These are phyloP conservation scores for Zeuzera pyrina DNA, from an alignment of 2,888 invertebrate genomes.

Conservation along the genomic window DNA sequence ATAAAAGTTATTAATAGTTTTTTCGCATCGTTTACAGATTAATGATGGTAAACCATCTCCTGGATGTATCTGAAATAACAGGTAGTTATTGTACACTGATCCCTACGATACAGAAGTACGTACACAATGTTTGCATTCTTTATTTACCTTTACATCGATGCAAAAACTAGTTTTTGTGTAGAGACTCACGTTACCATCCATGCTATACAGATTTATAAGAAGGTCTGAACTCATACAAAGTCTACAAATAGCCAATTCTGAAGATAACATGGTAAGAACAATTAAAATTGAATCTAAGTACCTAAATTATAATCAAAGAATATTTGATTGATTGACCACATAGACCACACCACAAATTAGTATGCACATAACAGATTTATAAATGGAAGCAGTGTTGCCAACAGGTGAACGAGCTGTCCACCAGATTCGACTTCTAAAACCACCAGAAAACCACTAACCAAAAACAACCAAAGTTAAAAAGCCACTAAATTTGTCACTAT, in stretches of 20 bases:
- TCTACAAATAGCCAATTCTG: conserved; percentile 17
- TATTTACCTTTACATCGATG: conserved; percentile 16
- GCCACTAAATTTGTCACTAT: no score
- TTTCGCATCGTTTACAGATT: conserved; percentile 24
- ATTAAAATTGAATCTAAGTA: no score
- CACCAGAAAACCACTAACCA: no score
- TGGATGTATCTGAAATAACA: conserved; percentile 15
- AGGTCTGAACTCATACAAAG: conserved; percentile 17
- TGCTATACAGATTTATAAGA: conserved; percentile 11
- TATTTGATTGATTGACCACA: no score
- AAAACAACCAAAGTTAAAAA: no score
- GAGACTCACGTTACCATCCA: conserved; percentile 12
- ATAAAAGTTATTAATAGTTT: conserved; percentile 24
- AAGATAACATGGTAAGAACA: neutral
- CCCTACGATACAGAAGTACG: neutral
- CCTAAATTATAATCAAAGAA: no score
- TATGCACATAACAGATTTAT: no score
- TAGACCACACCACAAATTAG: no score
- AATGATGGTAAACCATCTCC: conserved; percentile 21
- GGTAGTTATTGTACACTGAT: neutral
- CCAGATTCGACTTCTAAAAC: no score
- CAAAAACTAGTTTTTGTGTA: conserved; percentile 14
- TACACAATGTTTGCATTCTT: neutral
- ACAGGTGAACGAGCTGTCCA: no score
- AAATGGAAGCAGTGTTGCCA: no score